These are phyloP conservation scores for Gavia stellata DNA, from an alignment of 2,113 vertebrate species.

Conservation along the genomic window DNA sequence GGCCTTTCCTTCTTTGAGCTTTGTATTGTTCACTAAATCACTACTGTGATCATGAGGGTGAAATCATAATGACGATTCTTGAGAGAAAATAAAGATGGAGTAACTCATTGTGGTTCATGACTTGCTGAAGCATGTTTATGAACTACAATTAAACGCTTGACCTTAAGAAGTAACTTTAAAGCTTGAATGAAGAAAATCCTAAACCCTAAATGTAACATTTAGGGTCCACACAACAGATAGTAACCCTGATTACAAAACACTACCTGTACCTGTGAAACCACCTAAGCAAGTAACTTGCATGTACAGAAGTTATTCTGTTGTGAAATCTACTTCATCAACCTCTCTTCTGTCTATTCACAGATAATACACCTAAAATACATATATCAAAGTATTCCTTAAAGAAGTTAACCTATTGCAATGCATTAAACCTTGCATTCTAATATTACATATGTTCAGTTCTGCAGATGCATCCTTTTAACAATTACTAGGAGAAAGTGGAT, in stretches of 20 bases:
- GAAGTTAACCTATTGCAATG: background rate
- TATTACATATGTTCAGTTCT: background rate
- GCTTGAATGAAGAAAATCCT: background rate
- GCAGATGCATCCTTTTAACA: background rate
- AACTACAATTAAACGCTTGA: background rate
- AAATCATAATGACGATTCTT: background rate
- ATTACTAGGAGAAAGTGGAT: background rate
- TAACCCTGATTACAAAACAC: background rate
- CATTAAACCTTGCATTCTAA: background rate
- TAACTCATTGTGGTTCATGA: background rate
- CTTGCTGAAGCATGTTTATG: background rate
- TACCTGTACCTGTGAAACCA: background rate
- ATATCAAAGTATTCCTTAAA: background rate
- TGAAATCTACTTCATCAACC: background rate
- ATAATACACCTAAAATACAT: background rate
- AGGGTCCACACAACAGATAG: background rate
- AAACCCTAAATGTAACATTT: accelerated
- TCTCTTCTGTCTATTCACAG: background rate
- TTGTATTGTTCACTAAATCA: background rate
- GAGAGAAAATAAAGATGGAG: background rate
- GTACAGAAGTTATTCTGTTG: background rate
- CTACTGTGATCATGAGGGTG: background rate
- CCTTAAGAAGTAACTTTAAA: background rate
- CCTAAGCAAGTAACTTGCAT: background rate
- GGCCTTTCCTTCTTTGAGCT: background rate